Base-by-base conservation (phyloP, 1,140 invertebrate genomes). In the Pseudomyrmex pallidus region DNA sequence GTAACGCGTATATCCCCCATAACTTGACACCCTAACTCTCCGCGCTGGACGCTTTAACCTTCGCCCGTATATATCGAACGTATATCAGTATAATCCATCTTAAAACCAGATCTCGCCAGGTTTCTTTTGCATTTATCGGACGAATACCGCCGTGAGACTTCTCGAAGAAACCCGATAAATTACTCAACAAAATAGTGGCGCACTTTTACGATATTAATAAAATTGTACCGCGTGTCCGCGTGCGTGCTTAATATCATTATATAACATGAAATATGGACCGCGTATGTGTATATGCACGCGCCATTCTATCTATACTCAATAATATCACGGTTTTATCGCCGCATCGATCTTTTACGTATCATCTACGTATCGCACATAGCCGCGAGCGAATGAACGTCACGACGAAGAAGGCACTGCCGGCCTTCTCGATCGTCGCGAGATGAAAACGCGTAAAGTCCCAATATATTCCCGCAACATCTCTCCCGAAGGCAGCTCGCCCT, bases 51-150 rank as follows among this genome's bases (percentile, higher is more conserved):
- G 57, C 68, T 57, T 64, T 88, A 77, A 88, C 73, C 62, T 63
- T 35, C 54, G 46, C 70, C 12, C 57, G 64, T 46, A 76, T 46
- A 76, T 66, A 83, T 80, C 74, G 46, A 66, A 46, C 72, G 50
- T 86, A 86, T 86, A 89, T 89, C 87, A 73, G 74, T 82, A 77
- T 89, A 89, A 89, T 89, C 87, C 78, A 83, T 86, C 80, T 89
- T 74, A 80, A 85, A 88, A 85, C 76, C 74, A 61, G 66, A 87
- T 87, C 82, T 78, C 46, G 13, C 44, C 20, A 73, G 68, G 76
- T 73, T 82, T 54, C 35, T 35, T 67, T 72, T 17, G 13, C n/a
- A 15, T 35, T 35, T 35, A 4, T 4, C 56, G 10, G 44, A 46
- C 20, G 15, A 68, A 20, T 59, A 20, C 44, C 17, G 46, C 22